These are phyloP conservation scores for Colletes collaris DNA, from an alignment of 2,888 invertebrate genomes.

Conservation along the genomic window DNA sequence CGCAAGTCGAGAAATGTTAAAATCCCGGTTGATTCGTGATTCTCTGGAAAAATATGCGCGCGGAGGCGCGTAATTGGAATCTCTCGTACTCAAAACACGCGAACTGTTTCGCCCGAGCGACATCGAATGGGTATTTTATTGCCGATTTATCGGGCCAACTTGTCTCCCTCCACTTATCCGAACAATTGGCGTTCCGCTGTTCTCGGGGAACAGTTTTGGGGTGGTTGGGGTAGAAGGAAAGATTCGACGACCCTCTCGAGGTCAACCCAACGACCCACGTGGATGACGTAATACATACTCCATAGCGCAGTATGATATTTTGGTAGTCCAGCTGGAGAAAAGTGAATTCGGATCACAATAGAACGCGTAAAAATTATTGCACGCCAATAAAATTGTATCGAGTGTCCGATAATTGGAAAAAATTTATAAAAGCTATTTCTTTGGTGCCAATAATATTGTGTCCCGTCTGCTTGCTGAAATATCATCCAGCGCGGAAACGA, in stretches of 20 bases:
- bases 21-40: too few relatives aligned
- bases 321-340: too few relatives aligned
- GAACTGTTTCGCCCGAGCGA: background rate
- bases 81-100: background rate
- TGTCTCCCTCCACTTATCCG: slow-evolving; percentile 10
- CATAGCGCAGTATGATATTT: background rate
- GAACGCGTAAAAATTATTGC: too few relatives aligned
- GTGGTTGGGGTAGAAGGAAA: slow-evolving; percentile 1
- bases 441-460: too few relatives aligned
- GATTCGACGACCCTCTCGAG: background rate
- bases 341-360: too few relatives aligned
- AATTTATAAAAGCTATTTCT: too few relatives aligned
- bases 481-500: too few relatives aligned
- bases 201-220: background rate
- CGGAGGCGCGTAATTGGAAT: background rate
- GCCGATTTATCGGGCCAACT: slow-evolving; percentile 1
- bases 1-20: too few relatives aligned
- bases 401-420: too few relatives aligned
- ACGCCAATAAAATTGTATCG: too few relatives aligned
- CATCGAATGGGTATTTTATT: slow-evolving; percentile 6
- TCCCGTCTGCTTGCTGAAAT: too few relatives aligned
- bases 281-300: background rate
- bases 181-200: background rate
- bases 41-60: too few relatives aligned
- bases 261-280: background rate